These are phyloP conservation scores for Acholoe squamosa DNA, from an alignment of 2,888 invertebrate species.

Conservation along the genomic window DNA sequence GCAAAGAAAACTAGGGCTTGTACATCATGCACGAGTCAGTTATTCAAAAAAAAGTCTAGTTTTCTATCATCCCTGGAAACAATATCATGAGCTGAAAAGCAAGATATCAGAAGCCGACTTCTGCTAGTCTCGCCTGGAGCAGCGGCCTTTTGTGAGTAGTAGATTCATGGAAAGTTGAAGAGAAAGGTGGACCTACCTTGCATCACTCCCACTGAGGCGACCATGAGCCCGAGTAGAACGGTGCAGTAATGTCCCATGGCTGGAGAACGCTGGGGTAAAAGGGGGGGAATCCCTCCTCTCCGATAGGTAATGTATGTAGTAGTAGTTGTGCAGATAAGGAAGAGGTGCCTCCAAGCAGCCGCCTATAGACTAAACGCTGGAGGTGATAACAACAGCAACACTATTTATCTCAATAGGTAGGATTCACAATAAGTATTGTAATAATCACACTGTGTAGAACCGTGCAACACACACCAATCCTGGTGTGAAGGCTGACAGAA, in stretches of 20 bases:
- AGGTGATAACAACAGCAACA: not conserved
- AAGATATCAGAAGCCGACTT: no score
- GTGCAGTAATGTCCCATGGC: constrained; percentile 56
- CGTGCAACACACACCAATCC: not conserved
- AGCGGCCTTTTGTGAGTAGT: no score
- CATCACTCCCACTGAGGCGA: constrained; percentile 46
- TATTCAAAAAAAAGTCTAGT: no score
- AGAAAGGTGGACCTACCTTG: constrained; percentile 28
- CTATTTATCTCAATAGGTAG: not conserved
- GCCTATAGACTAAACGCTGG: no score
- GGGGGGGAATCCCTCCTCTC: constrained; percentile 11
- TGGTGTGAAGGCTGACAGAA: not conserved
- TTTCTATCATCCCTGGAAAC: no score
- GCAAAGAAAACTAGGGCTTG: no score
- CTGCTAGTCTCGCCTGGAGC: no score
- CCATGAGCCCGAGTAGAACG: constrained; percentile 43
- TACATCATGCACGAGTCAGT: no score
- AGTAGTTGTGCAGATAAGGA: not conserved
- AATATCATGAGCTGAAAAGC: no score
- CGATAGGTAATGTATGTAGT: not conserved
- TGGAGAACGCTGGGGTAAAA: not conserved
- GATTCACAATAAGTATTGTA: not conserved
- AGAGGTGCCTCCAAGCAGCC: not conserved
- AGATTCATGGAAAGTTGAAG: not conserved
- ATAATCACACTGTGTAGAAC: constrained; percentile 25